Percentiles rank a stretch among this genome's conserved stretches.
phyloP scores from a whole-genome alignment of 2,888 invertebrate species.

The Thecocarcelia acutangulata region DNA sequence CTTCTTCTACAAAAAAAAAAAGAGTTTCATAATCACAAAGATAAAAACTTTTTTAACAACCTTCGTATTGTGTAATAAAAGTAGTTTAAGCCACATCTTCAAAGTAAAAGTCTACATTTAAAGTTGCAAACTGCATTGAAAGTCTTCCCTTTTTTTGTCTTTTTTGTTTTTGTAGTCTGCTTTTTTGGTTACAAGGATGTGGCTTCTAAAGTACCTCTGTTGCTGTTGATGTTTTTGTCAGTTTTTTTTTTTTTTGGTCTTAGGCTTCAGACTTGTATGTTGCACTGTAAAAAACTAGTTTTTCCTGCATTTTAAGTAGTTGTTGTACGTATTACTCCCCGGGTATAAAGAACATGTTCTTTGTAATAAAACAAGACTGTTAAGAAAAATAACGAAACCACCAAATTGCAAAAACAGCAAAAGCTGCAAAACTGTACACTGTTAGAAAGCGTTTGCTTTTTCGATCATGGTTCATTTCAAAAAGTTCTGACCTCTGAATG shows the following conservation, averaged over 20 bases:
- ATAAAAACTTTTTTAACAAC: constrained; percentile 36
- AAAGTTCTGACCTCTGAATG: not conserved
- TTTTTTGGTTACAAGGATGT: constrained; percentile 56
- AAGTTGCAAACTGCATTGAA: constrained; percentile 54
- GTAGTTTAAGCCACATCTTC: constrained; percentile 61
- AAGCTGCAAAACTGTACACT: constrained; percentile 43
- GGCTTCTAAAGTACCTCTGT: constrained; percentile 32
- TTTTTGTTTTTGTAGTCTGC: constrained; percentile 11
- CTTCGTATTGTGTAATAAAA: constrained; percentile 54
- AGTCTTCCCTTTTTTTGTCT: constrained; percentile 53
- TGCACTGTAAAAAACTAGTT: constrained; percentile 64
- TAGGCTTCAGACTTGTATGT: constrained; percentile 38
- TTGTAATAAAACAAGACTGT: constrained; percentile 69
- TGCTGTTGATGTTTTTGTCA: constrained; percentile 22
- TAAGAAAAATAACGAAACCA: constrained; percentile 50
- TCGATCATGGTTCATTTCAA: not conserved
- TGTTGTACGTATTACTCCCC: constrained; percentile 57
- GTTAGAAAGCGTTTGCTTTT: not conserved
- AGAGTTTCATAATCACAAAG: not conserved
- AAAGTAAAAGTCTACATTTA: constrained; percentile 60
- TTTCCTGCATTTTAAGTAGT: constrained; percentile 66
- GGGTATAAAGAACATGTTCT: constrained; percentile 67
- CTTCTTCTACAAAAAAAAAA: not conserved
- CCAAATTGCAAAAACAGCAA: constrained; percentile 37
- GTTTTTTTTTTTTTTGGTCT: constrained; percentile 26